phyloP scores from a whole-genome alignment of 2,113 vertebrate genomes.

The Toxotes jaculatrix region DNA sequence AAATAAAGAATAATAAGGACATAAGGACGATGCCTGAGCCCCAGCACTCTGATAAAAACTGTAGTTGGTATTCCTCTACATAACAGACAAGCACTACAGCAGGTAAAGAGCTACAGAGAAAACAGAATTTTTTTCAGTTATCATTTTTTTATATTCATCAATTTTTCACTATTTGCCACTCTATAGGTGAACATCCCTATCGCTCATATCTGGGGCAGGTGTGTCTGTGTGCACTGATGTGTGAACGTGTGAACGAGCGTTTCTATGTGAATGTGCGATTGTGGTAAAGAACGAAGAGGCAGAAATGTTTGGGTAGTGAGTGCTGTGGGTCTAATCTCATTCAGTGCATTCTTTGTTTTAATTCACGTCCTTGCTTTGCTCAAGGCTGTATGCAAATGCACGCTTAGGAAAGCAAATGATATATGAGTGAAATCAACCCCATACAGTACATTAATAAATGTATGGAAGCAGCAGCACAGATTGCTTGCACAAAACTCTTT shows the following conservation, averaged over 20 bases:
- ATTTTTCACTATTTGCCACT: constrained; percentile 29
- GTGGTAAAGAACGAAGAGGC: background rate
- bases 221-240: constrained; percentile 11
- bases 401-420: constrained; percentile 58
- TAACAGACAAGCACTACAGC: background rate
- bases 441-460: constrained; percentile 46
- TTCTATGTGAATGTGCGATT: background rate
- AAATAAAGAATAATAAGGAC: background rate
- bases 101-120: background rate
- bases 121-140: background rate
- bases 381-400: constrained; percentile 55
- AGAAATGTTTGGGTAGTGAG: background rate
- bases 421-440: constrained; percentile 38
- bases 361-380: constrained; percentile 32
- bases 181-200: constrained; percentile 8
- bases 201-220: background rate
- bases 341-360: constrained; percentile 28
- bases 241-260: constrained; percentile 33
- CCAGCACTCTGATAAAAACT: constrained; percentile 23
- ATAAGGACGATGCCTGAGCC: background rate
- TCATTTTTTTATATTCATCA: constrained; percentile 32
- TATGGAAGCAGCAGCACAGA: constrained; percentile 31
- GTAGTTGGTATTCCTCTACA: background rate
- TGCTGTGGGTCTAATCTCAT: background rate
- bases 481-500: constrained; percentile 32